Evolutionary conservation across 2,888 invertebrate species (phyloP).

Genomic region (Xanthostigma xanthostigma): DNA sequence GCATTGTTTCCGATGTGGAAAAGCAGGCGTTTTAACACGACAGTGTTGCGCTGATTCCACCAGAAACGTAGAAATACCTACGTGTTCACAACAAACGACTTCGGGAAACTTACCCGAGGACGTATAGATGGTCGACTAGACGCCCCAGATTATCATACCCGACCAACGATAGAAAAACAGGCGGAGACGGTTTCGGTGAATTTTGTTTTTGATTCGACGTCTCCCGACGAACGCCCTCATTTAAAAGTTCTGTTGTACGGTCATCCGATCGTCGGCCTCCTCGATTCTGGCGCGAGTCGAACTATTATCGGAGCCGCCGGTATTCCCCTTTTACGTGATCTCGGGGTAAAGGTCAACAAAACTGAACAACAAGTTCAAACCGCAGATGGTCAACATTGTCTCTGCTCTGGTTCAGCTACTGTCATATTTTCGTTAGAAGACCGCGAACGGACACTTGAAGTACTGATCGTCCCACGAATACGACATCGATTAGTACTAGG

Average conservation of each 20-base stretch:
- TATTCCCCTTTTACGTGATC: too few species aligned
- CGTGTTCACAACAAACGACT: background rate
- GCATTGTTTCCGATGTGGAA: conserved; percentile 3
- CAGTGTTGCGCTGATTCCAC: too few species aligned
- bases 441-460: background rate
- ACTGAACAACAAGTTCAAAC: too few species aligned
- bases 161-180: background rate
- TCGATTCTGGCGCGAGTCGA: conserved; percentile 6
- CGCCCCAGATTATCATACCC: background rate
- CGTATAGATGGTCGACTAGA: background rate
- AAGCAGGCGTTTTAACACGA: background rate
- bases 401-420: background rate
- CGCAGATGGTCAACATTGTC: conserved; percentile 2
- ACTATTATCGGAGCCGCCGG: background rate
- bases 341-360: too few species aligned
- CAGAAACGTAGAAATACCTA: background rate
- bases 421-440: conserved; percentile 2
- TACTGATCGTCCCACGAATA: too few species aligned
- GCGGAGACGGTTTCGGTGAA: too few species aligned
- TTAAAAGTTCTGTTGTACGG: conserved; percentile 5
- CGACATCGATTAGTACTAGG: conserved; percentile 5
- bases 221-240: conserved; percentile 6
- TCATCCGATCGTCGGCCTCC: conserved; percentile 1
- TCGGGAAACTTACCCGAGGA: conserved; percentile 1
- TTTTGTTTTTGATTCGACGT: conserved; percentile 4